A percentile compares a stretch with the other conserved stretches of the same genome.
phyloP scores from a whole-genome alignment of 2,797 vertebrate species.

The Triplophysa bombifrons region DNA sequence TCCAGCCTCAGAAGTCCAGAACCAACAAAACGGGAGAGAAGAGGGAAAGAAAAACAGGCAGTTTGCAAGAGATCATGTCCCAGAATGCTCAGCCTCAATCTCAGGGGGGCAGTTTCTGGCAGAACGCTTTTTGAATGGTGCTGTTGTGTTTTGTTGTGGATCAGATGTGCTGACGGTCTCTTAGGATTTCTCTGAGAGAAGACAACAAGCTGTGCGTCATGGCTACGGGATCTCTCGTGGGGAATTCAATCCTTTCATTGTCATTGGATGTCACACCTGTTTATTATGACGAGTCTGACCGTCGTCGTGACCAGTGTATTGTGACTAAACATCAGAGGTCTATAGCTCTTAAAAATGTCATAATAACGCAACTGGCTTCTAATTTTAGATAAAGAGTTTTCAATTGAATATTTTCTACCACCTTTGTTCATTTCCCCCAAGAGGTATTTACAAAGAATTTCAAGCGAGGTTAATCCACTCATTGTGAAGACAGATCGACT shows the following conservation, averaged over 20 bases:
- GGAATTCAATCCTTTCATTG: conserved; percentile 40
- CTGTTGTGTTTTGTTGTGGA: conserved; percentile 43
- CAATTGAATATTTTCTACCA: not conserved
- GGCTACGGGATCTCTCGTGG: conserved; percentile 29
- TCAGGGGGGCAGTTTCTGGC: conserved; percentile 29
- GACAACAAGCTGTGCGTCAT: conserved; percentile 53
- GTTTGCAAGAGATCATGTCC: conserved; percentile 18
- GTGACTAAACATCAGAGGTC: conserved; percentile 10
- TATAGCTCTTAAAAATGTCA: conserved; percentile 3
- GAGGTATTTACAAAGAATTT: not conserved
- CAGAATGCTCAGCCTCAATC: conserved; percentile 14
- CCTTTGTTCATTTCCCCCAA: not conserved
- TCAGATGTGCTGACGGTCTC: conserved; percentile 39
- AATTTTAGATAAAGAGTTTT: not conserved
- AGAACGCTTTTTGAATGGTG: conserved; percentile 24
- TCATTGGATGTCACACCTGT: conserved; percentile 37
- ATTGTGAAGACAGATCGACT: not conserved
- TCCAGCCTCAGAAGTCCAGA: conserved; percentile 55
- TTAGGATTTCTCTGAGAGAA: conserved; percentile 42
- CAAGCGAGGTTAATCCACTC: not conserved
- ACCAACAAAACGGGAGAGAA: conserved; percentile 42
- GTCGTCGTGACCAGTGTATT: conserved; percentile 10
- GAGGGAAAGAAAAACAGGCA: conserved; percentile 25
- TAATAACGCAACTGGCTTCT: conserved; percentile 3
- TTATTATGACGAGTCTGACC: conserved; percentile 36